A percentile compares a stretch with the other conserved stretches of the same genome.
phyloP scores from a whole-genome alignment of 1,140 invertebrate species.

The Argopecten irradians region DNA sequence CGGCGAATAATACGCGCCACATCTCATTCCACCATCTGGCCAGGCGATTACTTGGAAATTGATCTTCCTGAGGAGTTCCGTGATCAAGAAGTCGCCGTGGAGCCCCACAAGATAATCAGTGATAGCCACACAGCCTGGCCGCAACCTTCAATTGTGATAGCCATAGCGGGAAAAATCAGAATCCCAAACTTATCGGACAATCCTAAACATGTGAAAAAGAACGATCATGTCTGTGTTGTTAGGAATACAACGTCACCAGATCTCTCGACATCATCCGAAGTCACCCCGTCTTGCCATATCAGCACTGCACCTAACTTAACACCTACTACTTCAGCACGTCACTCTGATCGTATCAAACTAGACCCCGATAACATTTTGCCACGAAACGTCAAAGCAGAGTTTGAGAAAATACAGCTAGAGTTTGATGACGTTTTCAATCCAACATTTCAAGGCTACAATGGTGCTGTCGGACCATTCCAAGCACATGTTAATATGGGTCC shows the following conservation, averaged over 20 bases:
- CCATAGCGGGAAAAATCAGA: conserved; percentile 45
- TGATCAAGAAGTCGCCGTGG: conserved; percentile 41
- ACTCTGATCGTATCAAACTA: conserved; percentile 33
- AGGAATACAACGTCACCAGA: background rate
- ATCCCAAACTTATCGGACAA: conserved; percentile 46
- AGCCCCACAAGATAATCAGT: background rate
- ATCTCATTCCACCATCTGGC: too few species aligned
- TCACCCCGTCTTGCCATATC: too few species aligned
- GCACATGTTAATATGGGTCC: conserved; percentile 46
- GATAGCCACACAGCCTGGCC: background rate
- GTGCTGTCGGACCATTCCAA: conserved; percentile 8
- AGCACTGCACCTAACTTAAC: too few species aligned
- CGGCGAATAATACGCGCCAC: background rate
- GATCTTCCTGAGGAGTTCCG: too few species aligned
- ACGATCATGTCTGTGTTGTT: conserved; percentile 54
- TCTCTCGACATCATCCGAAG: background rate
- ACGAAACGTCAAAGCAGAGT: background rate
- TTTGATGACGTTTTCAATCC: conserved; percentile 32
- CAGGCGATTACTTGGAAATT: too few species aligned
- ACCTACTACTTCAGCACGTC: background rate
- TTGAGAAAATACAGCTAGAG: background rate
- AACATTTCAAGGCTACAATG: conserved; percentile 39
- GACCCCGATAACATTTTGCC: conserved; percentile 48
- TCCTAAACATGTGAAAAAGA: conserved; percentile 21
- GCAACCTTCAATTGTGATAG: conserved; percentile 26